Evolutionary conservation across 2,888 invertebrate species (phyloP), one percentile per base, ranked within the genome.

Genomic region (Lingula anatina): DNA sequence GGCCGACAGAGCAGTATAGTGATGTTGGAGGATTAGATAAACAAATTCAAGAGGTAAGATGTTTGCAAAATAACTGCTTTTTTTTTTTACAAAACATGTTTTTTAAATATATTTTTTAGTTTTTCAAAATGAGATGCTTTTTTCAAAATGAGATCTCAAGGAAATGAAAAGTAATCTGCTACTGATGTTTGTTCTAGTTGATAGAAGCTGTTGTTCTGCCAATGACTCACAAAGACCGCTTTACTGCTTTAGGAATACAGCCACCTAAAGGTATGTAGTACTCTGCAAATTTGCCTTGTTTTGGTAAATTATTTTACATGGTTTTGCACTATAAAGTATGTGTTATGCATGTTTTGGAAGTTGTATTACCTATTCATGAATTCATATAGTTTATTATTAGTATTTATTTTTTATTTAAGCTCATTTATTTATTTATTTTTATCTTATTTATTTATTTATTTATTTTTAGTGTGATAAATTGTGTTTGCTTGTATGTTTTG

Each of bases 11-110:
- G 77, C 96, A 99, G 77, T 99, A 99, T 79, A 94, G 95, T 5
- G 99, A 99, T 80, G 97, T 99, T 78, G 99, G 99, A 73, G 99
- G 99, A 15, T 80, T 99, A 57, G 99, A 99, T 73, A 99, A 99
- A 79, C 99, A 99, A 80, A 99, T 99, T 74, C 93, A 84, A 66
- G 84, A 85, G 75, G 75, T 73, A 53, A 40, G 47, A 44, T 28
- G 18, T 20, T 37, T 18, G 7, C 3, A 23, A 12, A 3, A 12
- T 12, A n/a, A 9, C n/a, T n/a, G n/a, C n/a, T n/a, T n/a, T n/a
- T n/a, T n/a, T n/a, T n/a, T n/a, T n/a, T n/a, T n/a, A n/a, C n/a
- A n/a, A n/a, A n/a, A n/a, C n/a, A n/a, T n/a, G n/a, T n/a, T n/a
- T n/a, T n/a, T n/a, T n/a, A n/a, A n/a, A n/a, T n/a, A n/a, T n/a